These are phyloP conservation scores for Parnassius glacialis DNA, from an alignment of 2,888 invertebrate genomes.

Conservation along the genomic window DNA sequence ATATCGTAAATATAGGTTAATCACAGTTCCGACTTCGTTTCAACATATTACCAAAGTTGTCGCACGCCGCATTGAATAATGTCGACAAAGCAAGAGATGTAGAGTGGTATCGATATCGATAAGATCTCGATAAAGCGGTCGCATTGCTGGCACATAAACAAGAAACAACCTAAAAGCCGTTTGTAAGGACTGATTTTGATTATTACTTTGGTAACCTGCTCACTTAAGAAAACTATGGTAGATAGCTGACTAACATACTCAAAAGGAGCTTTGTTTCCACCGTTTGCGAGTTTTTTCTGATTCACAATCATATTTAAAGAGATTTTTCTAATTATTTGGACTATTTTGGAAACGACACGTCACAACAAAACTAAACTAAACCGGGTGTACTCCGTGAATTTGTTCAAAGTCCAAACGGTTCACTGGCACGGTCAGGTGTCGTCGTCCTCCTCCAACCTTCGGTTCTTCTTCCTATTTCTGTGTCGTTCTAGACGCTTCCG, in stretches of 20 bases:
- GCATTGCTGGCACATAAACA: too few species aligned
- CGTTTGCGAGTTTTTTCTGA: too few species aligned
- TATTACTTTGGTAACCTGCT: not conserved
- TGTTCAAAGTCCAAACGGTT: constrained; percentile 63
- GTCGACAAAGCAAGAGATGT: too few species aligned
- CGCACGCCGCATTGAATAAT: too few species aligned
- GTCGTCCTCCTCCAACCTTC: constrained; percentile 56
- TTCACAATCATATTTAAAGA: too few species aligned
- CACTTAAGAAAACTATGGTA: not conserved
- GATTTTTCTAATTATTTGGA: too few species aligned
- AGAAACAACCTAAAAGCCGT: too few species aligned
- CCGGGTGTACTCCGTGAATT: constrained; percentile 42
- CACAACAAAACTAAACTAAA: constrained; percentile 44
- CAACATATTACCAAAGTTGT: too few species aligned
- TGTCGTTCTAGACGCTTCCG: constrained; percentile 54
- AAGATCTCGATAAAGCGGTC: not conserved
- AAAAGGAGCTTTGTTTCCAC: too few species aligned
- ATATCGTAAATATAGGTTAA: too few species aligned
- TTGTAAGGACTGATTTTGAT: not conserved
- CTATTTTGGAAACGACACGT: constrained; percentile 26
- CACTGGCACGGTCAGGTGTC: constrained; percentile 66
- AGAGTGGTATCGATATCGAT: not conserved
- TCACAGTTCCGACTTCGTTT: too few species aligned
- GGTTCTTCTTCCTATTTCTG: constrained; percentile 60
- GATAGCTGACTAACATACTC: not conserved